Evolutionary conservation across 2,113 vertebrate species (phyloP).

Genomic region (Notothenia rossii): DNA sequence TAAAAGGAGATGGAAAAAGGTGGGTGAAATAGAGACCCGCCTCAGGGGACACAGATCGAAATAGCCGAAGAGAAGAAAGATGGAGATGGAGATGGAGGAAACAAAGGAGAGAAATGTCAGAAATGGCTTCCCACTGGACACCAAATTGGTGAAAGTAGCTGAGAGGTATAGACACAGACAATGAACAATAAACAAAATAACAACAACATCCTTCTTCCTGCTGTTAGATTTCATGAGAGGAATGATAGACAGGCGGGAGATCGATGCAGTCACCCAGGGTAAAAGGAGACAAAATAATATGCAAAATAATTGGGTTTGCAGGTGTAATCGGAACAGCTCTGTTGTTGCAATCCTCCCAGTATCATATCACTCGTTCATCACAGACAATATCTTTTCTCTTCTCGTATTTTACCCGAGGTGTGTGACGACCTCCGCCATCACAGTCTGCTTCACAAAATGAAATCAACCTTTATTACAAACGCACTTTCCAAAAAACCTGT

Average conservation of each 20-base stretch:
- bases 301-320: constrained; percentile 35
- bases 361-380: constrained; percentile 54
- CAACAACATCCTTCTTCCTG: background rate
- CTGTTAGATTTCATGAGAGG: background rate
- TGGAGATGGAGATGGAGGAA: constrained; percentile 7
- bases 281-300: constrained; percentile 30
- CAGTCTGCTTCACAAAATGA: constrained; percentile 51
- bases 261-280: background rate
- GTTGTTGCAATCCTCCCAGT: constrained; percentile 3
- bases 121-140: constrained; percentile 19
- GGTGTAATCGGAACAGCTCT: constrained; percentile 25
- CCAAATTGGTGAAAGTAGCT: constrained; percentile 1
- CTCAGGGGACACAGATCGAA: constrained; percentile 21
- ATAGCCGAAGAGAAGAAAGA: constrained; percentile 21
- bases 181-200: constrained; percentile 20
- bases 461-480: constrained; percentile 67
- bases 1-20: constrained; percentile 19
- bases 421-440: constrained; percentile 31
- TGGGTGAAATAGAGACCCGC: constrained; percentile 23
- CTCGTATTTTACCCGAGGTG: constrained; percentile 20
- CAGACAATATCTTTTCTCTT: constrained; percentile 18
- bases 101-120: constrained; percentile 27
- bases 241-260: constrained; percentile 19
- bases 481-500: constrained; percentile 33
- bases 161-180: constrained; percentile 20